Base-by-base conservation (phyloP, 2,113 vertebrate species). In the Triplophysa dalaica region DNA sequence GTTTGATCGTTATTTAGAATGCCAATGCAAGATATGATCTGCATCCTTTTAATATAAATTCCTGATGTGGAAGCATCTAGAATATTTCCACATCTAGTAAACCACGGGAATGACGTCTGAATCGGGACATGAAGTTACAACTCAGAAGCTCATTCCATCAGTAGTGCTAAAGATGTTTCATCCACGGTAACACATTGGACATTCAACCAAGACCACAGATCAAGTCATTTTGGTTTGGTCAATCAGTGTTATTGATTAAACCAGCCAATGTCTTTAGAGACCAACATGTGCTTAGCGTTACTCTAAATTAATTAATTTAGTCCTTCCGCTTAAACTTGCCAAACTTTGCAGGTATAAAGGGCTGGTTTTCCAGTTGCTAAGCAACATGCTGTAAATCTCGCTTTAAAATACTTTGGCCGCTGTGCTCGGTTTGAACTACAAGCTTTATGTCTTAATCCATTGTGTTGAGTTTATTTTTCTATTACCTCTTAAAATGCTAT, bases 361-460 rank as follows among this genome's bases (percentile, higher is more conserved):
- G 73, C 60, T 63, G 73, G 73, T 75, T 75, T 61, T 75, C 58
- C 41, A 75, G 73, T 75, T 75, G 73, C 73, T 75, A 75, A 75
- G 73, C 73, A 75, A 75, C 73, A 75, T 41, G 17, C 73, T 48
- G 73, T 75, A 63, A 62, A 45, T 50, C 48, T 75, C 1, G 0
- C 62, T 48, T 75, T 29, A 75, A 75, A 75, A 75, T 63, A 75
- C 11, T 63, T 63, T 41, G 48, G 58, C 41, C 5, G 43, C 41
- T 62, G 38, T 10, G 4, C 2, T 12, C 56, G 24, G 8, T 58
- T 73, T 73, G 33, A 74, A 41, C 58, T 48, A 62, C 22, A 63
- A 26, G 38, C 58, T 74, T 74, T 11, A 14, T 12, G 17, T 74
- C 33, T 74, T 63, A 63, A 63, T 75, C 9, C 62, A 63, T 63